A percentile compares a stretch with the other conserved stretches of the same genome.
Conservation (phyloP, 1,140 invertebrate genomes). For the Atta texana region DNA sequence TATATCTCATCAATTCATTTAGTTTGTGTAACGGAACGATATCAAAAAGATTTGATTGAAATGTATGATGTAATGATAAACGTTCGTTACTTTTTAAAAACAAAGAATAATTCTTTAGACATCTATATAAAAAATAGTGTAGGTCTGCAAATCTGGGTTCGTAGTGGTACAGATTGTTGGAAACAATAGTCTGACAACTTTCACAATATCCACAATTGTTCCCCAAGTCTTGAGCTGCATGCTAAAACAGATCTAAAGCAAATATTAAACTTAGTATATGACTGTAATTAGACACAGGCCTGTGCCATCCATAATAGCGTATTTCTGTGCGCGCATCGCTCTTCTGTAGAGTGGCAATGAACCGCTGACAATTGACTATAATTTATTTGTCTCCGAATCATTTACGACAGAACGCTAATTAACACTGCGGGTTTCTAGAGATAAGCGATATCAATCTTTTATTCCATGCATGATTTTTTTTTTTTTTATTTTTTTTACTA, state of each 20-base stretch:
- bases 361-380: conserved; percentile 66
- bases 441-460: conserved; percentile 27
- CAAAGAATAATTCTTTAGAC: too few relatives aligned
- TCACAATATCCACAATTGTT: conserved; percentile 79
- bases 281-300: conserved; percentile 84
- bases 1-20: background rate
- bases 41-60: background rate
- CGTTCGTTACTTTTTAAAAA: background rate
- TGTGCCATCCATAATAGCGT: conserved; percentile 58
- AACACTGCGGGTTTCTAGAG: conserved; percentile 28
- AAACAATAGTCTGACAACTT: conserved; percentile 72
- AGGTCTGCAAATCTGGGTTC: background rate
- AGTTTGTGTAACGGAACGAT: background rate
- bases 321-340: conserved; percentile 31
- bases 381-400: conserved; percentile 67
- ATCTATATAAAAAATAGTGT: background rate
- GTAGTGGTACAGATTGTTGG: background rate
- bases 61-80: background rate
- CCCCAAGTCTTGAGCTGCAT: conserved; percentile 63
- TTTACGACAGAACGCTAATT: conserved; percentile 63
- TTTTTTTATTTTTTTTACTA: too few relatives aligned
- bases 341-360: conserved; percentile 53
- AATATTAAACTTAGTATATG: conserved; percentile 85
- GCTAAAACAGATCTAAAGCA: conserved; percentile 77
- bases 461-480: background rate